Conservation (phyloP, 2,113 vertebrate genomes). For the Apodemus sylvaticus region DNA sequence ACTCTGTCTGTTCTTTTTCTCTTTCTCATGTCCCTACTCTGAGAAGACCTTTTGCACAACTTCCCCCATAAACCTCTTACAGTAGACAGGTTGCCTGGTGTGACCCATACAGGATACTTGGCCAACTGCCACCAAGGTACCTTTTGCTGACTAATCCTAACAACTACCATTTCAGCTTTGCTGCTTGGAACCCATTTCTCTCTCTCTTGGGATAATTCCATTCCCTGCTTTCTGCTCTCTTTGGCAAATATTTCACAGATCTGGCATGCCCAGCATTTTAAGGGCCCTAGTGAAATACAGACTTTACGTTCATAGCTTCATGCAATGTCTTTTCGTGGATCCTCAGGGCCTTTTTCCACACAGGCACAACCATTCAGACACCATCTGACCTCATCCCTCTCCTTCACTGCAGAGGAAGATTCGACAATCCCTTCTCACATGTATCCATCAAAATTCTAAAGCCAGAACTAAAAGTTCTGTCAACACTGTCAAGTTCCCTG, state of each 20-base stretch:
- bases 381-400: not conserved
- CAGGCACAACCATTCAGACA: not conserved
- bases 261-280: not conserved
- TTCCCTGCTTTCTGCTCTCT: not conserved
- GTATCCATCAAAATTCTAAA: not conserved
- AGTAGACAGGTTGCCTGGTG: not conserved
- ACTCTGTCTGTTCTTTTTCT: not conserved
- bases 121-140: not conserved
- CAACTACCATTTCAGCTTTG: not conserved
- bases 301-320: not conserved
- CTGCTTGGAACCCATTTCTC: not conserved
- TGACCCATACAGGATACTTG: not conserved
- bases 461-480: not conserved
- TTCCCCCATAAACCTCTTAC: not conserved
- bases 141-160: not conserved
- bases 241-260: not conserved
- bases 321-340: not conserved
- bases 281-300: not conserved
- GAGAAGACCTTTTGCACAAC: not conserved
- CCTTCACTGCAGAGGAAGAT: not conserved
- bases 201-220: not conserved
- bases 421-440: not conserved
- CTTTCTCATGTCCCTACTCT: not conserved
- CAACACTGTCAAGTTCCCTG: not conserved
- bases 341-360: not conserved